phyloP scores from a whole-genome alignment of 2,888 invertebrate species.

The Theristus sp. region DNA sequence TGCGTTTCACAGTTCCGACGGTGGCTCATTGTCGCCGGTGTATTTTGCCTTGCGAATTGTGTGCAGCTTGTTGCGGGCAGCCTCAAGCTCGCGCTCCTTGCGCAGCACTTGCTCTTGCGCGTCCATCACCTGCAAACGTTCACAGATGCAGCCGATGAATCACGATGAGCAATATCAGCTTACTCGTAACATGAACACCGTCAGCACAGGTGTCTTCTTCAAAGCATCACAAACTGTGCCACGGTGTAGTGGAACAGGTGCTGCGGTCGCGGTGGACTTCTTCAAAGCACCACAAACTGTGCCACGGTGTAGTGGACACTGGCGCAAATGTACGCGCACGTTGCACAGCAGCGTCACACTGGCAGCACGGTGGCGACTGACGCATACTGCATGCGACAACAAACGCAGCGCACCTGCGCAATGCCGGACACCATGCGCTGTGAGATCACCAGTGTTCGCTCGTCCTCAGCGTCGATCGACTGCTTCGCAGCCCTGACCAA shows the following conservation, averaged over 20 bases:
- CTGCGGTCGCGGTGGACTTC: neutral
- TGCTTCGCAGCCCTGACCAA: slow-evolving; percentile 80
- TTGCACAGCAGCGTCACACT: too few relatives aligned
- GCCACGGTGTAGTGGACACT: neutral
- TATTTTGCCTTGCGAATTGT: slow-evolving; percentile 84
- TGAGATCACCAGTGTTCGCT: slow-evolving; percentile 70
- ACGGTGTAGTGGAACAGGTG: neutral
- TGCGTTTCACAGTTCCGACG: neutral
- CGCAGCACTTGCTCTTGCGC: slow-evolving; percentile 51
- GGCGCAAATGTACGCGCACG: too few relatives aligned
- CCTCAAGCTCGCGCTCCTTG: slow-evolving; percentile 79
- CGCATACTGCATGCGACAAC: too few relatives aligned
- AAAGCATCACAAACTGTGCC: neutral
- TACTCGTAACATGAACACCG: too few relatives aligned
- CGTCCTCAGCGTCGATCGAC: slow-evolving; percentile 75
- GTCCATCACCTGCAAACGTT: slow-evolving; percentile 23
- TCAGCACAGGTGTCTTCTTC: neutral
- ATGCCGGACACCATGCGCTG: slow-evolving; percentile 85
- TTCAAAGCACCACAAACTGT: neutral
- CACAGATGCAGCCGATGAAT: too few relatives aligned
- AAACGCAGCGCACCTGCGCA: slow-evolving; percentile 62
- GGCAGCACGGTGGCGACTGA: too few relatives aligned
- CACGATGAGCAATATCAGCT: too few relatives aligned
- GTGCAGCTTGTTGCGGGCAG: slow-evolving; percentile 69
- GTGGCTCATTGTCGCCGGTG: slow-evolving; percentile 8